Evolutionary conservation across 1,140 invertebrate genomes (phyloP).

Genomic region (Drosophila pandora): DNA sequence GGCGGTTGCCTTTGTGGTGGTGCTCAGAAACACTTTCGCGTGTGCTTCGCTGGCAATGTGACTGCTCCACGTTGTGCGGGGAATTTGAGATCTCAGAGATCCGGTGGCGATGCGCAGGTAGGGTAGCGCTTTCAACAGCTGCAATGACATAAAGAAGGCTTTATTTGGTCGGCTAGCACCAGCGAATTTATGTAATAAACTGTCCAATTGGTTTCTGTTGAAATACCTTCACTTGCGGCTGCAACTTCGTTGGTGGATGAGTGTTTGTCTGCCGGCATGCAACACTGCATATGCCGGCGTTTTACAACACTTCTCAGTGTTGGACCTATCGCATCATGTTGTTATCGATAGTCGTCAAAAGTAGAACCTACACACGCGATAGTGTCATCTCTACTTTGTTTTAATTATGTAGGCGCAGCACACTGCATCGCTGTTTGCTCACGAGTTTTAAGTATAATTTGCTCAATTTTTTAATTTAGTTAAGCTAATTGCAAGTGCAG

Average conservation of each 20-base stretch:
- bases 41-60: slow-evolving; percentile 69
- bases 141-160: slow-evolving; percentile 64
- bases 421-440: slow-evolving; percentile 54
- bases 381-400: slow-evolving; percentile 27
- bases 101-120: slow-evolving; percentile 40
- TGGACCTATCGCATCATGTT: background rate
- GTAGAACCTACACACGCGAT: background rate
- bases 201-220: slow-evolving; percentile 20
- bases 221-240: slow-evolving; percentile 63
- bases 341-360: background rate
- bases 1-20: slow-evolving; percentile 12
- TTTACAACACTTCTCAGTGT: background rate
- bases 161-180: slow-evolving; percentile 24
- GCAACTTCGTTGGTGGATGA: slow-evolving; percentile 23
- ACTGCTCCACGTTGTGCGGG: slow-evolving; percentile 55
- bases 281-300: slow-evolving; percentile 10
- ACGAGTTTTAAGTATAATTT: slow-evolving; percentile 62
- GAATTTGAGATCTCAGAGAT: slow-evolving; percentile 28
- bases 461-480: slow-evolving; percentile 56
- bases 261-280: slow-evolving; percentile 9
- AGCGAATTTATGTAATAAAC: slow-evolving; percentile 71
- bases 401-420: slow-evolving; percentile 60
- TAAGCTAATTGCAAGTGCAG: slow-evolving; percentile 20
- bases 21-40: slow-evolving; percentile 50
- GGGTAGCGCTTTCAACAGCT: slow-evolving; percentile 63